Percentiles rank a stretch among this genome's conserved stretches.
phyloP scores from a whole-genome alignment of 1,140 invertebrate genomes.

The Drosophila pruinosa region DNA sequence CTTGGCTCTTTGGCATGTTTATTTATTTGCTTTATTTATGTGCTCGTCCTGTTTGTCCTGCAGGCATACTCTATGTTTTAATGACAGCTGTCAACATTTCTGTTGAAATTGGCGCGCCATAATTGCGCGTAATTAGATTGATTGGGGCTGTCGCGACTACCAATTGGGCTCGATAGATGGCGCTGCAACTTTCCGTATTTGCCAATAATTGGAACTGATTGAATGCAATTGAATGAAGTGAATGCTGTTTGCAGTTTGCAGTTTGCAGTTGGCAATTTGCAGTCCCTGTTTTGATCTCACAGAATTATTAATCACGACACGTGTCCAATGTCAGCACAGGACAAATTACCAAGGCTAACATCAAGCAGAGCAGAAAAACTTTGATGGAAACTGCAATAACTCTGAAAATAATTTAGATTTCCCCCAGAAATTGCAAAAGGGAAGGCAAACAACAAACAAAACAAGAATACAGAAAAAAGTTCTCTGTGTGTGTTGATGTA shows the following conservation, averaged over 20 bases:
- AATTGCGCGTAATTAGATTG: slow-evolving; percentile 61
- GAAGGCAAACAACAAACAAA: slow-evolving; percentile 21
- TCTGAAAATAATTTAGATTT: slow-evolving; percentile 78
- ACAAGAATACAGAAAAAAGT: not conserved
- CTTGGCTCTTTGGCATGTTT: slow-evolving; percentile 9
- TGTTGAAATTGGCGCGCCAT: slow-evolving; percentile 34
- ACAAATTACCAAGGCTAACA: slow-evolving; percentile 57
- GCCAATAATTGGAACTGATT: slow-evolving; percentile 10
- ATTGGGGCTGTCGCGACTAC: slow-evolving; percentile 15
- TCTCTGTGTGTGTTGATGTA: not conserved
- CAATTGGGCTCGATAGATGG: not conserved
- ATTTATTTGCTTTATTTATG: slow-evolving; percentile 28
- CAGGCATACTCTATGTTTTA: slow-evolving; percentile 29
- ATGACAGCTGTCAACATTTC: slow-evolving; percentile 54
- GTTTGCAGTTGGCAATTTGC: not conserved
- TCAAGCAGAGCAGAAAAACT: slow-evolving; percentile 41
- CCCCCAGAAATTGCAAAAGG: slow-evolving; percentile 40
- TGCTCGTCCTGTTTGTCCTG: not conserved
- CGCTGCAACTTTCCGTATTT: not conserved
- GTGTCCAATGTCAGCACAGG: slow-evolving; percentile 56
- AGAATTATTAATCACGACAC: slow-evolving; percentile 71
- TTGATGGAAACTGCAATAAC: slow-evolving; percentile 59
- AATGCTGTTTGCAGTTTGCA: not conserved
- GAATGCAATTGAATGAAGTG: slow-evolving; percentile 4
- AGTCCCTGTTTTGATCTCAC: not conserved